phyloP scores from a whole-genome alignment of 2,888 invertebrate genomes.

The Lacanobia wlatinum region DNA sequence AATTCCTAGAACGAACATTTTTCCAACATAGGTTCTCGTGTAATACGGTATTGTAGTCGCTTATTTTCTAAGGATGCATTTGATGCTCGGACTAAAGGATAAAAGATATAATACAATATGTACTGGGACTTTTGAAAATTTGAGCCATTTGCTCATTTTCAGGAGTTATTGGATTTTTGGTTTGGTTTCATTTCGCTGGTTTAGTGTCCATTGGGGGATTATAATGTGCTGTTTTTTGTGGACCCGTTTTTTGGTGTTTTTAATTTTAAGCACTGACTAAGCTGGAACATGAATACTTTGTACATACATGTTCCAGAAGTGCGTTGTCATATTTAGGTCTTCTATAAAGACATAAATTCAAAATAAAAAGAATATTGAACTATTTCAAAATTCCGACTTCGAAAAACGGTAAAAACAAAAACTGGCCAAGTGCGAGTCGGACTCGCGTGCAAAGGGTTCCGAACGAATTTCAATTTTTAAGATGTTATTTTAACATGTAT shows the following conservation, averaged over 20 bases:
- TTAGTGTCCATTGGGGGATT: not conserved
- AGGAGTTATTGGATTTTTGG: conserved; percentile 44
- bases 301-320: too few species aligned
- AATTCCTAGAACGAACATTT: conserved; percentile 72
- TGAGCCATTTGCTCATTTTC: conserved; percentile 52
- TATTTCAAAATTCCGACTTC: too few species aligned
- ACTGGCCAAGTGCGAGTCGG: too few species aligned
- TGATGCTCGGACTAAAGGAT: conserved; percentile 63
- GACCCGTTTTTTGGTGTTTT: too few species aligned
- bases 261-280: not conserved
- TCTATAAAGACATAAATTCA: too few species aligned
- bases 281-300: too few species aligned
- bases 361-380: too few species aligned
- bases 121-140: conserved; percentile 50
- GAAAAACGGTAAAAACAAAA: too few species aligned
- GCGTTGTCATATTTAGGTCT: too few species aligned
- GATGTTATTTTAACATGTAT: too few species aligned
- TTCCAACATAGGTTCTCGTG: conserved; percentile 65
- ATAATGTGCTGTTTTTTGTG: not conserved
- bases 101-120: conserved; percentile 50
- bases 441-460: too few species aligned
- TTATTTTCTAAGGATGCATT: conserved; percentile 71
- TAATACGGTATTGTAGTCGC: conserved; percentile 62
- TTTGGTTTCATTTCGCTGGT: not conserved
- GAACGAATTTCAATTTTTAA: too few species aligned